Evolutionary conservation across 2,888 invertebrate genomes (phyloP), one percentile per base, ranked within the genome.

Genomic region (Dioctria linearis): DNA sequence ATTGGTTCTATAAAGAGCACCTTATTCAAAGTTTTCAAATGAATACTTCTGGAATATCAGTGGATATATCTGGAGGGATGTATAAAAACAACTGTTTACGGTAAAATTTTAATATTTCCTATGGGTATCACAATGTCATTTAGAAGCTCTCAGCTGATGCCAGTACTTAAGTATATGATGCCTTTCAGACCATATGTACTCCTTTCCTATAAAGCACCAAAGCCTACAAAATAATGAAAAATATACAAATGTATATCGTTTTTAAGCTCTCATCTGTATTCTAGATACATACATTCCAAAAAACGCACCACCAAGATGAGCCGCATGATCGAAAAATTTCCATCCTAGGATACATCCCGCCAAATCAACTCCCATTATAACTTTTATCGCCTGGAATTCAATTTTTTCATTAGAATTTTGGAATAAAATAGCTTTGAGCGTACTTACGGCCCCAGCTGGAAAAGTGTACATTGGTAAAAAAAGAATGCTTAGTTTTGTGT

Each of bases 261-360:
- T n/a, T n/a, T n/a, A 25, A 25, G 25, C 25, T 25, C 25, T 25
- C 25, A 25, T 25, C 25, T 25, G 25, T 25, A 25, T 25, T 25
- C 25, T 2, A 25, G 25, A 25, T 25, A 25, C 25, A 25, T 91
- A 96, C 95, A 98, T 92, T 90, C 99, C 99, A 90, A 95, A 96
- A 59, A 95, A 86, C 61, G 95, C 95, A 49, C 99, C 99, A 25
- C 98, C 98, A 83, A 99, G 92, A 93, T 99, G 99, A n/a, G 98
- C 98, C 1, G 98, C 98, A 89, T 99, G 99, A 88, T 99, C 99
- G 86, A 99, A 96, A 85, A 96, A 92, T 87, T 93, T 94, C 97
- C 98, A 99, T 61, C 96, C 93, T 81, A 96, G 87, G 5, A 97
- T 79, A 61, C 97, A 91, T 42, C 99, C 98, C 40, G 94, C 91